Conservation (phyloP, 2,888 invertebrate genomes). For the Nasonovia ribisnigri region DNA sequence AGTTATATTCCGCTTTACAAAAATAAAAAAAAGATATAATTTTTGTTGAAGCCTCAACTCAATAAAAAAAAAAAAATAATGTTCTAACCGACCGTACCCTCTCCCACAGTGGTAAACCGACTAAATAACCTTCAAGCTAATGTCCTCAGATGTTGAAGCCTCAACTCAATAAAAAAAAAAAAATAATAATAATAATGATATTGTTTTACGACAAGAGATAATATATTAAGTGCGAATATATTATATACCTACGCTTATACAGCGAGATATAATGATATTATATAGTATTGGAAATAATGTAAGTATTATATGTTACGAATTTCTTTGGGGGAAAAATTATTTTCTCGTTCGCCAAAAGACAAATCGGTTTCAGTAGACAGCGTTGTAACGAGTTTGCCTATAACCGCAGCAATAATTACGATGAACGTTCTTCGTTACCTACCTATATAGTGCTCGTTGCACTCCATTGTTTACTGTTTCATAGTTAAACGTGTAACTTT, state of each 20-base stretch:
- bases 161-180: no score
- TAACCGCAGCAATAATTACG: neutral
- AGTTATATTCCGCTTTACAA: no score
- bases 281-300: no score
- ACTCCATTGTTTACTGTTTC: neutral
- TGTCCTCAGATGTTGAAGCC: no score
- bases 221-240: neutral
- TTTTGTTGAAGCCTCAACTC: no score
- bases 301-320: neutral
- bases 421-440: neutral
- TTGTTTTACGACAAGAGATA: neutral
- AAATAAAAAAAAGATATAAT: no score
- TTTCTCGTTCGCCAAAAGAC: neutral
- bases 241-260: neutral
- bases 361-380: neutral
- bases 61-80: no score
- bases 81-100: no score
- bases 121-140: no score
- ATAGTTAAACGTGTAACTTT: neutral
- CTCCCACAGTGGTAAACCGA: no score
- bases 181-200: no score
- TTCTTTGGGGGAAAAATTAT: neutral
- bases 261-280: neutral
- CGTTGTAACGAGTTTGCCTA: neutral
- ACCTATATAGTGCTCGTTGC: neutral